phyloP scores from a whole-genome alignment of 1,140 invertebrate genomes.

The Drosophila bipectinata region DNA sequence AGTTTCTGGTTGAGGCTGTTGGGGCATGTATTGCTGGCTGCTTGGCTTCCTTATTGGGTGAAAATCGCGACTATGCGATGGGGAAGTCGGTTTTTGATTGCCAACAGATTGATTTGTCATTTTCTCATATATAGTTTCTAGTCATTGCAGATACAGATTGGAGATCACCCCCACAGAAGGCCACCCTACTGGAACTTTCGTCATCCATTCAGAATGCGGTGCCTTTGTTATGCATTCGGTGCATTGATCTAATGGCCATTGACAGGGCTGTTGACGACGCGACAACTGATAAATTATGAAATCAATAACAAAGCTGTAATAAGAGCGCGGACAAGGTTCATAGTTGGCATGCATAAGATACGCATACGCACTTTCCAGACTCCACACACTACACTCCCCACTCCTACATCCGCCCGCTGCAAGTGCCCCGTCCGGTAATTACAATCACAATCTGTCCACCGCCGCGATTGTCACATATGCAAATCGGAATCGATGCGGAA shows the following conservation, averaged over 20 bases:
- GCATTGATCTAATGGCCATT: constrained; percentile 70
- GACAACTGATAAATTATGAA: constrained; percentile 59
- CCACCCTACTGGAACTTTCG: not conserved
- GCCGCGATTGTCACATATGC: constrained; percentile 62
- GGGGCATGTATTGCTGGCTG: constrained; percentile 38
- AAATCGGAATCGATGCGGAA: constrained; percentile 70
- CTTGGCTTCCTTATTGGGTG: constrained; percentile 81
- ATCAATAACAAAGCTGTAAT: constrained; percentile 72
- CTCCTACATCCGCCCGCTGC: constrained; percentile 18
- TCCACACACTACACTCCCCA: not conserved
- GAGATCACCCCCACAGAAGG: constrained; percentile 2
- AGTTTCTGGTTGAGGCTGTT: constrained; percentile 69
- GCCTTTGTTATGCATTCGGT: constrained; percentile 39
- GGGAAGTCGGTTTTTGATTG: constrained; percentile 74
- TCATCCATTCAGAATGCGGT: constrained; percentile 35
- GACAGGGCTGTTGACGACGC: constrained; percentile 39
- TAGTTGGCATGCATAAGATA: constrained; percentile 58
- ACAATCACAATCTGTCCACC: constrained; percentile 33
- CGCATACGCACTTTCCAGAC: constrained; percentile 21
- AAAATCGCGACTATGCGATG: constrained; percentile 60
- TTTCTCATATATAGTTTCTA: not conserved
- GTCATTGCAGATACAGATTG: not conserved
- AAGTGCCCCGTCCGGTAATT: constrained; percentile 49
- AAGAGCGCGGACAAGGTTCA: constrained; percentile 59
- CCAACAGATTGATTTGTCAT: constrained; percentile 79